Evolutionary conservation across 2,888 invertebrate genomes (phyloP).

Genomic region (Nymphalis c-album): DNA sequence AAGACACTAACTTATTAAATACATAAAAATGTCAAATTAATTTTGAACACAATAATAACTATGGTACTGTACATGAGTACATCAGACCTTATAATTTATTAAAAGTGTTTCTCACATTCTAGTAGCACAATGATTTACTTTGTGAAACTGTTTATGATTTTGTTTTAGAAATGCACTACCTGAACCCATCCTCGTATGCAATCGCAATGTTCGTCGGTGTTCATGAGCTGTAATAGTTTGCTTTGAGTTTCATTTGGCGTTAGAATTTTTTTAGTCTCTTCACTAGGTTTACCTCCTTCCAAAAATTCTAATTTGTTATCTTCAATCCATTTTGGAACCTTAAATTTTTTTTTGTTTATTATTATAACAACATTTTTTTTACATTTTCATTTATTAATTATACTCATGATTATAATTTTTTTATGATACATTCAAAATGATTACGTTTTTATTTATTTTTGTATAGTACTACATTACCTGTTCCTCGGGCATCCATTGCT

Average conservation of each 20-base stretch:
- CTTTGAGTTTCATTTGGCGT: constrained; percentile 64
- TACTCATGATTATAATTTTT: no score
- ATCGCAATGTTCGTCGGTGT: constrained; percentile 66
- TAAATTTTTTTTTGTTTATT: constrained; percentile 9
- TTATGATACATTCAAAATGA: no score
- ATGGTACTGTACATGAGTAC: no score
- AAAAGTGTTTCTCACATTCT: neutral
- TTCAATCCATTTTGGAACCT: constrained; percentile 68
- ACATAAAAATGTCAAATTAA: neutral
- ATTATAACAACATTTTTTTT: no score
- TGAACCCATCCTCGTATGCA: constrained; percentile 75
- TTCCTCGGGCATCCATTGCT: constrained; percentile 72
- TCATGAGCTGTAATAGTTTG: constrained; percentile 71
- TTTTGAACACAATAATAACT: neutral
- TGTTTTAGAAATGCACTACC: constrained; percentile 45
- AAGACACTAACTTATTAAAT: no score
- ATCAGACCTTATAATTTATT: no score
- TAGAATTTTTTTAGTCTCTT: constrained; percentile 59
- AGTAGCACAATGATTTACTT: no score
- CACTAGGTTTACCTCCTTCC: constrained; percentile 55
- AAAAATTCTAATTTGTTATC: constrained; percentile 73
- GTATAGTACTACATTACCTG: constrained; percentile 51
- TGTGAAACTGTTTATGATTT: no score
- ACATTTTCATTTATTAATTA: no score
- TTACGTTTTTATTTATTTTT: no score